phyloP scores from a whole-genome alignment of 2,113 vertebrate genomes.

The Thalassarche chlororhynchos region DNA sequence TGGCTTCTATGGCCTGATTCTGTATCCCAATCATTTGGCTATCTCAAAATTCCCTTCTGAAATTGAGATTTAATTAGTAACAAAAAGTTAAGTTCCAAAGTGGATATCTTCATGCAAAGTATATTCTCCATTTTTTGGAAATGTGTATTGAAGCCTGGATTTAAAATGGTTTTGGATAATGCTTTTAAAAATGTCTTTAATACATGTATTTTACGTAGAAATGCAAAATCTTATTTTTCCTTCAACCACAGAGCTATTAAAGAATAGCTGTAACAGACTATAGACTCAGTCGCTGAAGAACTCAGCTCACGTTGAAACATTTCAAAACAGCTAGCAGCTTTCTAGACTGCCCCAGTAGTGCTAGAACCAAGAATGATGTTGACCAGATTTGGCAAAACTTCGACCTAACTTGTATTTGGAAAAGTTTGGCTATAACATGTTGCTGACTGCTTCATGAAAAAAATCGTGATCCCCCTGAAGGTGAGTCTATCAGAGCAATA shows the following conservation, averaged over 20 bases:
- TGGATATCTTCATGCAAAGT: fast-evolving
- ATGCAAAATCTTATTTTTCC: neutral
- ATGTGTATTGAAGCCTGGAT: neutral
- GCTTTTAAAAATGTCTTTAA: neutral
- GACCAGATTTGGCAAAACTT: neutral
- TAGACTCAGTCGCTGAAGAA: neutral
- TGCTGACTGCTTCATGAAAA: neutral
- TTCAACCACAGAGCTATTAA: neutral
- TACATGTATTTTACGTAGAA: neutral
- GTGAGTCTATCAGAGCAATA: neutral
- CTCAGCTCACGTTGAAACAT: neutral
- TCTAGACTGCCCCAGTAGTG: neutral
- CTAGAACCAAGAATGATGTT: neutral
- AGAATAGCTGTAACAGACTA: neutral
- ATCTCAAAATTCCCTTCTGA: neutral
- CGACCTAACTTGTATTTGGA: neutral
- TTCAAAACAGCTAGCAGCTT: neutral
- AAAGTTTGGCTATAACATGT: neutral
- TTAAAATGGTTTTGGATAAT: neutral
- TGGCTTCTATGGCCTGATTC: neutral
- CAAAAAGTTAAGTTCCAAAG: neutral
- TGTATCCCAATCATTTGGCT: neutral
- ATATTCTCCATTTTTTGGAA: neutral
- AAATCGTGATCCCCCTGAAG: neutral
- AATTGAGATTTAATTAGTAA: neutral